Evolutionary conservation across 2,113 vertebrate genomes (phyloP).

Genomic region (Tenrec ecaudatus): DNA sequence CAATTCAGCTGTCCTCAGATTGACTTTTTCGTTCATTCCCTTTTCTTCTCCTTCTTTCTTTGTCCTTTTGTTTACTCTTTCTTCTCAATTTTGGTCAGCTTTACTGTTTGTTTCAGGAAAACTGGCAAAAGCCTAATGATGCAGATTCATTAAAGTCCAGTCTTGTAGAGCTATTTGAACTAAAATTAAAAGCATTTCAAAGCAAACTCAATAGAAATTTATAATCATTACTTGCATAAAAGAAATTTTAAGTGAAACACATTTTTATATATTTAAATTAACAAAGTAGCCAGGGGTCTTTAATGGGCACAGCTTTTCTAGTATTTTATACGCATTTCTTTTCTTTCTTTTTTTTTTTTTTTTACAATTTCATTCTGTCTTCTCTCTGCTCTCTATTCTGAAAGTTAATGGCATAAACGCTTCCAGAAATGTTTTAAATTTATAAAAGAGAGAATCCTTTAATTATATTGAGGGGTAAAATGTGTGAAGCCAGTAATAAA

Average conservation of each 20-base stretch:
- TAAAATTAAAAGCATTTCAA: slow-evolving; percentile 77
- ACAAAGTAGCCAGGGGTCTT: slow-evolving; percentile 63
- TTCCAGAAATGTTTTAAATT: slow-evolving; percentile 67
- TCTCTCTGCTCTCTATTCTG: neutral
- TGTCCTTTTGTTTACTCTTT: neutral
- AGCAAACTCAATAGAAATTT: slow-evolving; percentile 73
- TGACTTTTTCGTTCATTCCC: slow-evolving; percentile 10
- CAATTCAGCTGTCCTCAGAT: slow-evolving; percentile 44
- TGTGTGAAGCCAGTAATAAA: slow-evolving; percentile 51
- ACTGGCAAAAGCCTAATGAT: slow-evolving; percentile 56
- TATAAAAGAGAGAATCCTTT: slow-evolving; percentile 56
- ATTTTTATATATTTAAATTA: slow-evolving; percentile 75
- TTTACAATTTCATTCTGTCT: neutral
- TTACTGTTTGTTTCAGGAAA: neutral
- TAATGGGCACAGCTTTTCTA: slow-evolving; percentile 55
- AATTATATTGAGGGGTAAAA: slow-evolving; percentile 59
- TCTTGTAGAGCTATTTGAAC: slow-evolving; percentile 66
- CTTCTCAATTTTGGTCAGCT: neutral
- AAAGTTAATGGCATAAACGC: slow-evolving; percentile 51
- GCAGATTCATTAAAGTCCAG: slow-evolving; percentile 64
- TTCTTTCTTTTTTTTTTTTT: neutral
- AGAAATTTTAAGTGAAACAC: slow-evolving; percentile 71
- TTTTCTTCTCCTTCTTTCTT: neutral
- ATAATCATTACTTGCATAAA: slow-evolving; percentile 76
- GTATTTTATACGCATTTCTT: slow-evolving; percentile 68